Base-by-base conservation (phyloP, 64 coral and sea anemone species). In the Hydrozoanthus tunicans region DNA sequence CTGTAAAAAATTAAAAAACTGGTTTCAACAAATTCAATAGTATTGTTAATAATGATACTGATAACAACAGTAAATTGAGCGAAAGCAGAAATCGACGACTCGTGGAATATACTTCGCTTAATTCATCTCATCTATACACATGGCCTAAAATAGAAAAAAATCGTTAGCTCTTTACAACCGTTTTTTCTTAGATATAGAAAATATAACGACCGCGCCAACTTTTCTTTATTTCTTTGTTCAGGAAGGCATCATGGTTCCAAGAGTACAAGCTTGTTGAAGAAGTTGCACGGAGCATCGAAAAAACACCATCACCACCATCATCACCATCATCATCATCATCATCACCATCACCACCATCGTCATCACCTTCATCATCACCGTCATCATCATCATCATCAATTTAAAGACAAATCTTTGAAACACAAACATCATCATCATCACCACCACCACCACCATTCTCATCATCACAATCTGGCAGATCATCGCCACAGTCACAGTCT, bases 211-310 rank as follows among this genome's bases (percentile, higher is more conserved):
- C 32, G 32, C 32, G 32, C 8, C 51, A 15, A 15, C 53, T 56
- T 65, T 54, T 69, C 53, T 51, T 9, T 68, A 58, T 71, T 3
- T 74, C 59, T 17, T 88, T 75, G 25, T 4, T 13, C 84, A 88
- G 84, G 84, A 75, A 88, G 24, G 17, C 53, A 88, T 58, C 84
- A 88, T 57, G 84, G 68, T 15, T 75, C 55, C 15, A 88, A 88
- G 20, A 88, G 70, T 7, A 17, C 68, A 17, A 88, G 84, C 53
- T 13, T 88, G 6, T 25, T 88, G 55, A 88, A 88, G 66, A 86
- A 86, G 51, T 65, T 86, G 9, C 64, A 70, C 57, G 82, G 64
- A 71, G 65, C 56, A 15, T 65, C 53, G 10, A 86, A 56, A 25
- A 59, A 75, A 57, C 68, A 61, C 20, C 84, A 86, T 57, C 83